A percentile compares a stretch with the other conserved stretches of the same genome.
Conservation (phyloP, 2,797 vertebrate genomes). For the Ctenosaura bakeri region DNA sequence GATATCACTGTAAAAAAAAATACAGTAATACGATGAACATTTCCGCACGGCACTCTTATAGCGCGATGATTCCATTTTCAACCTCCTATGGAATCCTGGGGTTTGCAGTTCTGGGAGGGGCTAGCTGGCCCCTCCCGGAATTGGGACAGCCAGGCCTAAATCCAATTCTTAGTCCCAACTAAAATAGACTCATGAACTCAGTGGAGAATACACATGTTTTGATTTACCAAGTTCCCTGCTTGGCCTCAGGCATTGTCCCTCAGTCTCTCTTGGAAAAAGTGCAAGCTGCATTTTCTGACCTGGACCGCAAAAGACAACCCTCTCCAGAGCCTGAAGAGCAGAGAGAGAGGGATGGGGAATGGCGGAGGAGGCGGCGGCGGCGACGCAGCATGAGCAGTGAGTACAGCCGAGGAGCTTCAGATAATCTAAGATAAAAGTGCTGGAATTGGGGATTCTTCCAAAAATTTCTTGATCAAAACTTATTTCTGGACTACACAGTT, state of each 20-base stretch:
- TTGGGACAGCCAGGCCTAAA: too few species aligned
- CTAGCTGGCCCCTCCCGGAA: too few species aligned
- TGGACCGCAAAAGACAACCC: background rate
- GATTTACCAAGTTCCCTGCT: background rate
- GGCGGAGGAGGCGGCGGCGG: conserved; percentile 39
- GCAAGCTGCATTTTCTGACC: background rate
- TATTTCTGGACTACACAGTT: background rate
- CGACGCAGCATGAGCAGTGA: conserved; percentile 72
- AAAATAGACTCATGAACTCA: too few species aligned
- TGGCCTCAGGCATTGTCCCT: conserved; percentile 2
- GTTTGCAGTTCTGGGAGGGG: too few species aligned
- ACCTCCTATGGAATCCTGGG: too few species aligned
- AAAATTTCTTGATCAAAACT: background rate
- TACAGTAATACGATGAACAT: too few species aligned
- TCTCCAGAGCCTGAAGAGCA: conserved; percentile 4
- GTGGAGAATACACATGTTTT: too few species aligned
- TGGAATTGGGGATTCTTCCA: conserved; percentile 46
- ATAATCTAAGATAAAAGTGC: background rate
- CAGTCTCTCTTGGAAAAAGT: conserved; percentile 11
- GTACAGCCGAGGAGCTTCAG: background rate
- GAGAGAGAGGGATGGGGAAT: conserved; percentile 26
- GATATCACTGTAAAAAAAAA: too few species aligned
- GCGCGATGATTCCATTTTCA: too few species aligned
- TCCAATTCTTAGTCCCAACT: too few species aligned
- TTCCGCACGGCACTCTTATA: too few species aligned